These are phyloP conservation scores for Catharus bicknelli DNA, from an alignment of 2,113 vertebrate species.

Conservation along the genomic window DNA sequence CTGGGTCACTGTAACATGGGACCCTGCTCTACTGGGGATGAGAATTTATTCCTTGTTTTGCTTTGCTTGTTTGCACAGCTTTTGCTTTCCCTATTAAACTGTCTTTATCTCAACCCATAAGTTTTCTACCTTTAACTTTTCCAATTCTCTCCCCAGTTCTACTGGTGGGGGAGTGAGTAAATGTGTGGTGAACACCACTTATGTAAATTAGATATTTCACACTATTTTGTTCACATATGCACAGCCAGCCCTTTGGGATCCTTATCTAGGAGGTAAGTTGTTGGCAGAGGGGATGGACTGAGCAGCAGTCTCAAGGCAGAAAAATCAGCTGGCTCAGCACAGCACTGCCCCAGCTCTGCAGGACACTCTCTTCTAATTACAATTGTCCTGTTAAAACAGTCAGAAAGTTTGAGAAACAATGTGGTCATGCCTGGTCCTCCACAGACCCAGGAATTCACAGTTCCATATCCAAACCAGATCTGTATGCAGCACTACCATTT, in stretches of 20 bases:
- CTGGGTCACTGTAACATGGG: background rate
- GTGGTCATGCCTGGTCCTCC: background rate
- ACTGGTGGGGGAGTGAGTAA: too few species aligned
- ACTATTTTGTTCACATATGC: background rate
- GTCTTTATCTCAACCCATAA: background rate
- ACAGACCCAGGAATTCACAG: background rate
- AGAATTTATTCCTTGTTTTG: background rate
- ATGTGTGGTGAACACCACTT: too few species aligned
- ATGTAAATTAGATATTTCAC: background rate
- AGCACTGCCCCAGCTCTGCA: rapidly evolving
- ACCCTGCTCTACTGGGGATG: background rate
- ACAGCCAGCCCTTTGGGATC: background rate
- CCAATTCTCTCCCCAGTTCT: background rate
- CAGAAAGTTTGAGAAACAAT: background rate
- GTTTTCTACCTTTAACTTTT: background rate
- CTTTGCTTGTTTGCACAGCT: background rate
- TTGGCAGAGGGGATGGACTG: background rate
- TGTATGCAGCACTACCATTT: background rate
- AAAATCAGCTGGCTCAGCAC: background rate
- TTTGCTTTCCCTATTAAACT: background rate
- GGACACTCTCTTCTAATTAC: background rate
- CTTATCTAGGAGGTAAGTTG: background rate
- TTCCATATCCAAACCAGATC: background rate
- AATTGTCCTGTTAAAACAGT: background rate
- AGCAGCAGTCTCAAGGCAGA: background rate